Evolutionary conservation across 64 coral and sea anemone species (phyloP), one percentile per base, ranked within the genome.

Genomic region (Actinia tenebrosa): DNA sequence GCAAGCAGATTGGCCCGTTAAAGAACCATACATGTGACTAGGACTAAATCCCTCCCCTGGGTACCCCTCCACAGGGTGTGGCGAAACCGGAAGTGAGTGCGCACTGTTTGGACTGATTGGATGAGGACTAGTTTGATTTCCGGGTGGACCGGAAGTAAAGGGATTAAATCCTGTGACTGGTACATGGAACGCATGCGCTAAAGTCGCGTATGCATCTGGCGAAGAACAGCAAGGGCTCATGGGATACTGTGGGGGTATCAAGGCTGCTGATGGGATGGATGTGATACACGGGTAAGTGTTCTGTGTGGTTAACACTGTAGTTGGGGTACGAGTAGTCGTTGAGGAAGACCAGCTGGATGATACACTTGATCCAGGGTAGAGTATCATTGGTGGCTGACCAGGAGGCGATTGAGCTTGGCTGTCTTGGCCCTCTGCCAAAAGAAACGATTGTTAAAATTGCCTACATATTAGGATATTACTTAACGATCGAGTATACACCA

Each of bases 191-290:
- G 77, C 88, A 77, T 93, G 91, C 17, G 79, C 85, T 43, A 95
- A 83, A 72, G 87, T 92, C 87, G 86, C 91, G 88, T 93, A 97
- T 72, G 88, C 88, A 45, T 96, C 94, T 27, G 90, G 44, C 9
- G 92, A 55, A n/a, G 91, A 79, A 80, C 94, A 96, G 85, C 83
- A 92, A 80, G 94, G 94, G 20, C 80, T 93, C 14, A 96, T 90
- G 71, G 91, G 80, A 88, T 97, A 97, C 25, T 86, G 88, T 80
- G 88, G 91, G 10, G 94, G 83, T 18, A 90, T 45, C 47, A 89
- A 61, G 18, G 94, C 80, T 22, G 78, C 88, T 15, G 85, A 69
- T 3, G 94, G 83, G 4, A 97, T 53, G 1, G 85, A 44, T 18
- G 85, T 80, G 66, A 97, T 89, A 82, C 91, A 97, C 7, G 94